These are phyloP conservation scores for Microtus pennsylvanicus DNA, from an alignment of 2,113 vertebrate species.

Conservation along the genomic window DNA sequence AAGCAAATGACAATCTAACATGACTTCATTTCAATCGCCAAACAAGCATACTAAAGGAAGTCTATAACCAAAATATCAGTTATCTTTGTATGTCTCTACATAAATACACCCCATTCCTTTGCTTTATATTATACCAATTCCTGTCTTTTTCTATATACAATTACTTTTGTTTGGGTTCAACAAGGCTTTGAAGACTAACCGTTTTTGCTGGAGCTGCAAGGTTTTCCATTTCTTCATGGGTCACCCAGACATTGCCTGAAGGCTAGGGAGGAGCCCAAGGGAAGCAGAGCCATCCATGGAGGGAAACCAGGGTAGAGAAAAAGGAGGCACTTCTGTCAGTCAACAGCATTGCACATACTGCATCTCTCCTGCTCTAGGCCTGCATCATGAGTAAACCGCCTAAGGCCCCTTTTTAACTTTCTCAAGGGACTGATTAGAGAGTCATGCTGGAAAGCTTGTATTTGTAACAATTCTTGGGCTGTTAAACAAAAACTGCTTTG, in stretches of 20 bases:
- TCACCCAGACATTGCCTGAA: slow-evolving; percentile 99
- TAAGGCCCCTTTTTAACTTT: not conserved
- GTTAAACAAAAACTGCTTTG: not conserved
- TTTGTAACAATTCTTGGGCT: not conserved
- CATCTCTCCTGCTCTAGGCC: slow-evolving; percentile 66
- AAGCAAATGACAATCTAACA: not conserved
- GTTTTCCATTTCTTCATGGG: slow-evolving; percentile 99
- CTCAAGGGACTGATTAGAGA: slow-evolving; percentile 17
- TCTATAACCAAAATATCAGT: not conserved
- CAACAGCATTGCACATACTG: slow-evolving; percentile 93
- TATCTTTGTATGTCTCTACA: not conserved
- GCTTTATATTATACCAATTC: not conserved
- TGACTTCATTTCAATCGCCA: not conserved
- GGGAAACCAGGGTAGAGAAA: slow-evolving; percentile 98
- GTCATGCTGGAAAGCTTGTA: not conserved
- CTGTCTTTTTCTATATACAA: not conserved
- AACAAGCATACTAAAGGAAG: not conserved
- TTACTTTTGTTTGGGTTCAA: not conserved
- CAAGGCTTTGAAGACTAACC: slow-evolving; percentile 90
- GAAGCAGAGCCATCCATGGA: slow-evolving; percentile 90
- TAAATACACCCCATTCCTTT: not conserved
- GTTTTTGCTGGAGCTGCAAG: slow-evolving; percentile 97
- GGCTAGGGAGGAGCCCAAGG: slow-evolving; percentile 91
- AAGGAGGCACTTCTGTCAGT: slow-evolving; percentile 97
- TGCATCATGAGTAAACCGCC: not conserved